phyloP scores from a whole-genome alignment of 2,888 invertebrate species.

The Alsophila aescularia region DNA sequence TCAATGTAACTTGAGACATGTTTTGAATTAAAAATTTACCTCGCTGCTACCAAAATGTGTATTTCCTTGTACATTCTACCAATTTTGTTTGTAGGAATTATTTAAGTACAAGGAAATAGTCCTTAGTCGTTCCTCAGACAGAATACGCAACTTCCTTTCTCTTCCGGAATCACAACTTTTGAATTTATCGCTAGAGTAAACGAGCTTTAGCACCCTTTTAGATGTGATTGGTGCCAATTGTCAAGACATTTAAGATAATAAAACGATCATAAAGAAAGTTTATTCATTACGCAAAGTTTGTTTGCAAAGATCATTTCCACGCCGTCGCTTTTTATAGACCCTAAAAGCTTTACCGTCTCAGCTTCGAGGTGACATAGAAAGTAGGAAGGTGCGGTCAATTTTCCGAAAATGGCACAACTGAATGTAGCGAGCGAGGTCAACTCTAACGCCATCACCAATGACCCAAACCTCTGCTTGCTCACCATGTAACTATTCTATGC shows the following conservation, averaged over 20 bases:
- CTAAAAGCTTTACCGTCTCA: conserved; percentile 10
- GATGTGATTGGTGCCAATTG: not conserved
- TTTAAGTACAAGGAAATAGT: too few species aligned
- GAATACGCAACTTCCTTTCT: not conserved
- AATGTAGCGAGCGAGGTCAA: conserved; percentile 62
- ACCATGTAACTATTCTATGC: conserved; percentile 29
- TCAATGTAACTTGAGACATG: conserved; percentile 1
- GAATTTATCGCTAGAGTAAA: not conserved
- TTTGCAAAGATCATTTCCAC: not conserved
- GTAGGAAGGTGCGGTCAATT: conserved; percentile 63
- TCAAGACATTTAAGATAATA: not conserved
- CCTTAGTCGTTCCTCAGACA: not conserved
- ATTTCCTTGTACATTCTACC: not conserved
- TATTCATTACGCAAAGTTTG: not conserved
- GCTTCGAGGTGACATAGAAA: conserved; percentile 47
- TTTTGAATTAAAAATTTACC: not conserved
- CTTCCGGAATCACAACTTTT: not conserved
- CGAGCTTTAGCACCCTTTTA: not conserved
- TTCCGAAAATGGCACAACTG: conserved; percentile 62
- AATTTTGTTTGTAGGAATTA: not conserved
- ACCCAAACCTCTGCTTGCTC: conserved; percentile 38
- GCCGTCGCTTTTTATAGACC: not conserved
- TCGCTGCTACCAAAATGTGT: too few species aligned
- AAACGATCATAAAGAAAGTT: conserved; percentile 14
- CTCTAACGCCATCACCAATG: conserved; percentile 40